phyloP scores from a whole-genome alignment of 2,888 invertebrate species.

The Apodemia mormo region DNA sequence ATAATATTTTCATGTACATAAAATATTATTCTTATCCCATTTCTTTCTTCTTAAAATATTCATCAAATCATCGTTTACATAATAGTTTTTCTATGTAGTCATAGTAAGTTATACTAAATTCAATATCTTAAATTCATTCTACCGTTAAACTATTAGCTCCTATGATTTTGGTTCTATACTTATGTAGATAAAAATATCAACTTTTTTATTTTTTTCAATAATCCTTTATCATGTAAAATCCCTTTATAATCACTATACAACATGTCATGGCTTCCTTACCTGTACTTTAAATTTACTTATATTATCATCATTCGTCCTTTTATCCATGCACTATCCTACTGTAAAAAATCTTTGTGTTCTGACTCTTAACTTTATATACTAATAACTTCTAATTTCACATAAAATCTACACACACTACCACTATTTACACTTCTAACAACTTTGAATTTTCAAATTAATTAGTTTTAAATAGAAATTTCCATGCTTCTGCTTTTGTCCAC shows the following conservation, averaged over 20 bases:
- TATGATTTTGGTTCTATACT: neutral
- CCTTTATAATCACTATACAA: neutral
- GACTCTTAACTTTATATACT: slow-evolving; percentile 58
- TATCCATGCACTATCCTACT: slow-evolving; percentile 75
- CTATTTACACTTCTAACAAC: slow-evolving; percentile 75
- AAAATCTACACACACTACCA: slow-evolving; percentile 72
- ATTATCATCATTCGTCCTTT: slow-evolving; percentile 77
- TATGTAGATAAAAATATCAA: slow-evolving; percentile 3
- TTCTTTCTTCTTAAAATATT: slow-evolving; percentile 20
- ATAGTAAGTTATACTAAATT: neutral
- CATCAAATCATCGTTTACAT: slow-evolving; percentile 12
- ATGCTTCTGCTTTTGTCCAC: slow-evolving; percentile 78
- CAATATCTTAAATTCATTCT: neutral
- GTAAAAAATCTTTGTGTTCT: slow-evolving; percentile 77
- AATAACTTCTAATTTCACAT: slow-evolving; percentile 67
- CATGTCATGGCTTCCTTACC: neutral
- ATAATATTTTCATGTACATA: slow-evolving; percentile 18
- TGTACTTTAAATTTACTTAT: slow-evolving; percentile 54
- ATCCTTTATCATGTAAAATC: neutral
- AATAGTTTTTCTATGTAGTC: slow-evolving; percentile 1
- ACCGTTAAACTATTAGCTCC: neutral
- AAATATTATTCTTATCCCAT: slow-evolving; percentile 19
- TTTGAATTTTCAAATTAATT: slow-evolving; percentile 42
- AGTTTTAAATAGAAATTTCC: slow-evolving; percentile 56
- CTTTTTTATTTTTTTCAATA: neutral